Evolutionary conservation across 2,797 vertebrate genomes (phyloP).

Genomic region (Luscinia megarhynchos): DNA sequence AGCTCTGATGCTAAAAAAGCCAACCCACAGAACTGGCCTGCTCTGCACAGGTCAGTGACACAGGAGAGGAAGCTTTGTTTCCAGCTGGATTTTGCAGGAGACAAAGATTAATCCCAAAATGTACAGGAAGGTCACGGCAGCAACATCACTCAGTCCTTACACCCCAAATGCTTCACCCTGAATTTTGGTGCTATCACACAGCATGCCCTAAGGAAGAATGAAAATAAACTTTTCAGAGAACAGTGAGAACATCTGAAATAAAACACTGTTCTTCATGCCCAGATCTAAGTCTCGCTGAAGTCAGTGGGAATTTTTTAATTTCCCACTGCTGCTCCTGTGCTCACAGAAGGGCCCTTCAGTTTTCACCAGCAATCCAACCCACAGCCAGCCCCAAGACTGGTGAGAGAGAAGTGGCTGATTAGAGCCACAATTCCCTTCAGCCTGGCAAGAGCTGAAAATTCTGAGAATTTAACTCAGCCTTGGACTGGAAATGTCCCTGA

Average conservation of each 20-base stretch:
- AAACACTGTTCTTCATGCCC: neutral
- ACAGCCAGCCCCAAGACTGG: neutral
- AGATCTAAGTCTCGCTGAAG: neutral
- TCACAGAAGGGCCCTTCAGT: neutral
- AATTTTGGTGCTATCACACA: neutral
- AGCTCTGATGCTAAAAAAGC: neutral
- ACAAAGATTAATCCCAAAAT: neutral
- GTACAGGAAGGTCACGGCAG: neutral
- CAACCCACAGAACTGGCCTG: neutral
- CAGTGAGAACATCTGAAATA: neutral
- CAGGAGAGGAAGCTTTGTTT: neutral
- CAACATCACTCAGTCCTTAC: neutral
- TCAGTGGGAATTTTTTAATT: neutral
- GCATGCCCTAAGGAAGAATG: neutral
- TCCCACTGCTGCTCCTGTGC: neutral
- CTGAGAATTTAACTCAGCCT: neutral
- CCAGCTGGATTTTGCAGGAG: neutral
- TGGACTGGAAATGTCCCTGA: neutral
- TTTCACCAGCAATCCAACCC: neutral
- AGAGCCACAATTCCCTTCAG: neutral
- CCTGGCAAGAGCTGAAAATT: neutral
- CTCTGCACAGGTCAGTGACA: neutral
- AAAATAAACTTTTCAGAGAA: neutral
- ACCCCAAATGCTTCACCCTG: neutral
- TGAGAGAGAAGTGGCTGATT: neutral